These are phyloP conservation scores for Lordiphosa clarofinis DNA, from an alignment of 1,140 invertebrate genomes.

Conservation along the genomic window DNA sequence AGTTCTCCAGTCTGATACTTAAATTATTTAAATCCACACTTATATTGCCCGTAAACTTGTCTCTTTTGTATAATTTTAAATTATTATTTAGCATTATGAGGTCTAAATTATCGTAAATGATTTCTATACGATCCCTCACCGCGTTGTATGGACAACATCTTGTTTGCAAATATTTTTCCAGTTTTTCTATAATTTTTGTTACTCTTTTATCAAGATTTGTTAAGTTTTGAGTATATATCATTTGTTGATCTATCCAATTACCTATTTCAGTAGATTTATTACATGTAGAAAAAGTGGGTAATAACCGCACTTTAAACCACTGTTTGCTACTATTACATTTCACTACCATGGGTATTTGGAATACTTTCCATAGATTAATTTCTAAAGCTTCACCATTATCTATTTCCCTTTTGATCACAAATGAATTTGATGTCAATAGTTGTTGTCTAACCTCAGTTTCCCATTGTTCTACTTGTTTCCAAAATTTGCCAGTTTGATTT, in stretches of 20 bases:
- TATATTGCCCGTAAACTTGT: background rate
- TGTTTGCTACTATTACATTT: slow-evolving; percentile 21
- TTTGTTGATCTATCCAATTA: slow-evolving; percentile 35
- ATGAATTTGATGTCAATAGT: slow-evolving; percentile 19
- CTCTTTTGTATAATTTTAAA: background rate
- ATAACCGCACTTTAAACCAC: too few species aligned
- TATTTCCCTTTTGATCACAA: slow-evolving; percentile 1
- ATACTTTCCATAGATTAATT: slow-evolving; percentile 22
- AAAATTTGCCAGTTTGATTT: slow-evolving; percentile 1
- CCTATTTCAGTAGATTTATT: background rate
- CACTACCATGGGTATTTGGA: slow-evolving; percentile 15
- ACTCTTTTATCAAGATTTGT: background rate
- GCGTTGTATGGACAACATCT: slow-evolving; percentile 36
- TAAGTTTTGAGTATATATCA: slow-evolving; percentile 1
- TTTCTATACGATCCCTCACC: slow-evolving; percentile 44
- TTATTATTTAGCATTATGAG: slow-evolving; percentile 15
- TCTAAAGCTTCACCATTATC: background rate
- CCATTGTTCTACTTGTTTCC: slow-evolving; percentile 16
- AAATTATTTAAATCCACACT: slow-evolving; percentile 25
- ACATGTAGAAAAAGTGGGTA: too few species aligned
- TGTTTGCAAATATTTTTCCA: background rate
- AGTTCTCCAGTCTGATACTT: slow-evolving; percentile 15
- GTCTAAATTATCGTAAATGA: slow-evolving; percentile 42
- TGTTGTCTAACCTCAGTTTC: slow-evolving; percentile 17
- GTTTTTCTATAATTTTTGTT: background rate